Percentiles rank a stretch among this genome's conserved stretches.
Evolutionary conservation across 1,140 invertebrate genomes (phyloP).

Genomic region (Lasaia peninsularis): DNA sequence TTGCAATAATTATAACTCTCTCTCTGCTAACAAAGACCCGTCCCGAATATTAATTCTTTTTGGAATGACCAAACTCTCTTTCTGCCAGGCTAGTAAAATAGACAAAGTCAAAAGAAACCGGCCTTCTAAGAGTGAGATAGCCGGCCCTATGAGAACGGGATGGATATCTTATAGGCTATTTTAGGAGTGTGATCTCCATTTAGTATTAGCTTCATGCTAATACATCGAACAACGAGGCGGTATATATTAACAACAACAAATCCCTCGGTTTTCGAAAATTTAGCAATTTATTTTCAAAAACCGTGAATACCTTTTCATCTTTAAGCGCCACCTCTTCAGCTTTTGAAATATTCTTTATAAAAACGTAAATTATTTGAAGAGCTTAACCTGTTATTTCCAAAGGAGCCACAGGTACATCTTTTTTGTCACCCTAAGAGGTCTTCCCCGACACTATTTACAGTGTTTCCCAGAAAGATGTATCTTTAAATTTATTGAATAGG

Average conservation of each 20-base stretch:
- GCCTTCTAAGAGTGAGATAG: too few relatives aligned
- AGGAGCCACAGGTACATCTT: constrained; percentile 4
- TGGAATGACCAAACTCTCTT: too few relatives aligned
- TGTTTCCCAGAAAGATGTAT: background rate
- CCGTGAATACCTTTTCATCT: background rate
- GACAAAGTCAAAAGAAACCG: too few relatives aligned
- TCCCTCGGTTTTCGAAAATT: background rate
- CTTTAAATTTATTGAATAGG: background rate
- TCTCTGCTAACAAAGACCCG: too few relatives aligned
- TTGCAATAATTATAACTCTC: too few relatives aligned
- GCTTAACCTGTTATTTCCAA: background rate
- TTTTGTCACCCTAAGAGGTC: background rate
- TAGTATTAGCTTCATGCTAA: too few relatives aligned
- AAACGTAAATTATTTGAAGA: constrained; percentile 4
- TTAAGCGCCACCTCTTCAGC: background rate
- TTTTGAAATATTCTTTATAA: background rate
- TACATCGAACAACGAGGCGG: too few relatives aligned
- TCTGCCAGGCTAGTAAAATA: too few relatives aligned
- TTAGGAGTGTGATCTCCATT: too few relatives aligned
- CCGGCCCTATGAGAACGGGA: too few relatives aligned
- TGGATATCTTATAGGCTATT: too few relatives aligned
- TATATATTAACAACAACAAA: background rate
- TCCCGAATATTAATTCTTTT: too few relatives aligned
- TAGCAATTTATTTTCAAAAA: background rate
- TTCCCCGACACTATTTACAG: background rate